These are phyloP conservation scores for Rynchops niger DNA, from an alignment of 2,113 vertebrate species.

Conservation along the genomic window DNA sequence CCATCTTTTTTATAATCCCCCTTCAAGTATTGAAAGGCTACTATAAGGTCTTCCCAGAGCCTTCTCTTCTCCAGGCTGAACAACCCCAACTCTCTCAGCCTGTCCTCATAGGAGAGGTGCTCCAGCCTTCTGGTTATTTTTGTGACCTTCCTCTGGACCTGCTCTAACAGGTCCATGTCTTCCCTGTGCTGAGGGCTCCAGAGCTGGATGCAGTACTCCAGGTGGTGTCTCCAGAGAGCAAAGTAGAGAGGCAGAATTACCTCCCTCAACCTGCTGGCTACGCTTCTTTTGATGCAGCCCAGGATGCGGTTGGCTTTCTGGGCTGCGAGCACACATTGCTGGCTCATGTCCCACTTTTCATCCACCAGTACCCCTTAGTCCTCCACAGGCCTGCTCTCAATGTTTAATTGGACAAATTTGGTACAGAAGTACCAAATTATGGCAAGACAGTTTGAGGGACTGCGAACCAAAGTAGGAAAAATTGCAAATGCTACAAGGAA, in stretches of 20 bases:
- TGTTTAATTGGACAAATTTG: background rate
- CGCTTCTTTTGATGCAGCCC: background rate
- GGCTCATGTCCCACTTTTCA: background rate
- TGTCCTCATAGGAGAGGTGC: background rate
- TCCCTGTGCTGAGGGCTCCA: background rate
- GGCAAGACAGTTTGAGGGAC: background rate
- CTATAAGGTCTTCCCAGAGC: background rate
- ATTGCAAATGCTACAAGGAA: background rate
- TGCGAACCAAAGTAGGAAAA: background rate
- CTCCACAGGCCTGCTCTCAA: background rate
- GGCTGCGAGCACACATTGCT: rapidly evolving
- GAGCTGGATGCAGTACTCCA: background rate
- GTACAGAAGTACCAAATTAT: background rate
- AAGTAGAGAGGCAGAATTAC: background rate
- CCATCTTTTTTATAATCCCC: background rate
- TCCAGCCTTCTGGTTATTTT: background rate
- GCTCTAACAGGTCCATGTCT: background rate
- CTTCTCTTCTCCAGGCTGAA: background rate
- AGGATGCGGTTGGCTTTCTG: background rate
- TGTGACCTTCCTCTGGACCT: background rate
- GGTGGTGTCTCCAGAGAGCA: background rate
- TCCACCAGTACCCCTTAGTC: background rate
- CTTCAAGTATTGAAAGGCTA: background rate
- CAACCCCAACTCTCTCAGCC: background rate
- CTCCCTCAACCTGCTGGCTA: background rate